Evolutionary conservation across 2,888 invertebrate species (phyloP).

Genomic region (Philaethria dido): DNA sequence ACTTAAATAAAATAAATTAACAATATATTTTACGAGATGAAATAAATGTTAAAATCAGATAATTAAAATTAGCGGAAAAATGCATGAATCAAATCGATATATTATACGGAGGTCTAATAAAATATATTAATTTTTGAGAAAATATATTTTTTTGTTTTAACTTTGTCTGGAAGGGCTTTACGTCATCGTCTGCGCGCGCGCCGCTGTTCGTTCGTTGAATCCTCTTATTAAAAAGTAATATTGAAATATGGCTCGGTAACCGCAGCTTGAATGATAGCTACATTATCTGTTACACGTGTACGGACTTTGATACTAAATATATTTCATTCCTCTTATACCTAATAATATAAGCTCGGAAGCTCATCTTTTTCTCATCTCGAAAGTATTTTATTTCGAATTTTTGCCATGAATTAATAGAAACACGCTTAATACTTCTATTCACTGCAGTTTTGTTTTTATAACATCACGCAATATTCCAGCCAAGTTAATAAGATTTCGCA

Average conservation of each 20-base stretch:
- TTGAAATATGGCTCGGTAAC: slow-evolving; percentile 47
- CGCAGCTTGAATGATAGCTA: slow-evolving; percentile 43
- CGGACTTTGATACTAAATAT: slow-evolving; percentile 10
- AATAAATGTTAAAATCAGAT: slow-evolving; percentile 2
- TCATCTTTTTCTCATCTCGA: background rate
- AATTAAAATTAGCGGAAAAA: slow-evolving; percentile 2
- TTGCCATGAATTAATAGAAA: too few species aligned
- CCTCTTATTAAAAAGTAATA: slow-evolving; percentile 45
- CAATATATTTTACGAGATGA: background rate
- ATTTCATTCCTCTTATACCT: slow-evolving; percentile 1
- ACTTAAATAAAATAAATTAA: background rate
- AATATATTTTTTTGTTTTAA: slow-evolving; percentile 45
- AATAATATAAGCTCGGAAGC: background rate
- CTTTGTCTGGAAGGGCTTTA: slow-evolving; percentile 59
- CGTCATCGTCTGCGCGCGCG: slow-evolving; percentile 77
- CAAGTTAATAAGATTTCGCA: background rate
- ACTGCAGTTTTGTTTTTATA: background rate
- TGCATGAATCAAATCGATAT: slow-evolving; percentile 20
- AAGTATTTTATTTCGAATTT: background rate
- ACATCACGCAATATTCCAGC: background rate
- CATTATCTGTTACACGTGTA: slow-evolving; percentile 28
- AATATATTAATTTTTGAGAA: slow-evolving; percentile 48
- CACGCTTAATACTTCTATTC: background rate
- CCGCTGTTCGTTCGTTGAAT: slow-evolving; percentile 46
- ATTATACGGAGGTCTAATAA: slow-evolving; percentile 57